Conservation (phyloP, 2,113 vertebrate species). For the Tricholaema leucomelas region DNA sequence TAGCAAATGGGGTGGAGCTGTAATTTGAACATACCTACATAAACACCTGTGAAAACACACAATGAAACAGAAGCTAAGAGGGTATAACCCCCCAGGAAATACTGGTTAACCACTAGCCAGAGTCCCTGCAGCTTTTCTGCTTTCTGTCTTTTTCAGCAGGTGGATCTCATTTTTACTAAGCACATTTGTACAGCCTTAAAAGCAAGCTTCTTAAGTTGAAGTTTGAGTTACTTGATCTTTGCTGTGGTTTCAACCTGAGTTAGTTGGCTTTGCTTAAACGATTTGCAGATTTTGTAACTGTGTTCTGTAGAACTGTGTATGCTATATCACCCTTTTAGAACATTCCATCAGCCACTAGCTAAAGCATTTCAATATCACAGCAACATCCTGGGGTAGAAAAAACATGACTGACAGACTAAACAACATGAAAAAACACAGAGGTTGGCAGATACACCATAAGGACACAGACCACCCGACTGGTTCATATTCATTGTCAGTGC, state of each 20-base stretch:
- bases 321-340: not conserved
- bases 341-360: not conserved
- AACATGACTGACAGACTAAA: not conserved
- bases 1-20: not conserved
- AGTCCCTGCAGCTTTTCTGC: not conserved
- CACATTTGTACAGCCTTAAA: not conserved
- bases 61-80: not conserved
- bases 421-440: not conserved
- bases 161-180: not conserved
- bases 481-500: not conserved
- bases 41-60: not conserved
- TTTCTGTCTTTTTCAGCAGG: not conserved
- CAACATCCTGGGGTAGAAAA: not conserved
- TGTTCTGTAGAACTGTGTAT: not conserved
- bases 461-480: not conserved
- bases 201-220: not conserved
- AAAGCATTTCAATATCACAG: not conserved
- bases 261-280: not conserved
- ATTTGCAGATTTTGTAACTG: not conserved
- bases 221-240: not conserved
- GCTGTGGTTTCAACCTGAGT: not conserved
- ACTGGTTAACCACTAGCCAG: not conserved
- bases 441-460: not conserved
- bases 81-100: conserved; percentile 4
- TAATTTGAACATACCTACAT: not conserved